These are phyloP conservation scores for Elysia crispata DNA, from an alignment of 2,888 invertebrate species.

Conservation along the genomic window DNA sequence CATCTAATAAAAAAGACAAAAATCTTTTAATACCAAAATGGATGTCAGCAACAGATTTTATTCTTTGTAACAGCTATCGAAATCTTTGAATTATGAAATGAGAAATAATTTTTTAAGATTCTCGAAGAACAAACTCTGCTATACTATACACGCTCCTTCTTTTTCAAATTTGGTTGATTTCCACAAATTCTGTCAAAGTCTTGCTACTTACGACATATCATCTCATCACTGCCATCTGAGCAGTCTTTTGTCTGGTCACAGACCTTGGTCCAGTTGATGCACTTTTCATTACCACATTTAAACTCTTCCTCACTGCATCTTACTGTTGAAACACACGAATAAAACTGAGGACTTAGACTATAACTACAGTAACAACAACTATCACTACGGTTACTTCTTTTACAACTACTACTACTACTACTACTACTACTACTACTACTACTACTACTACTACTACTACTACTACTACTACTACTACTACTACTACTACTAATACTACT, in stretches of 20 bases:
- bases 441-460: slow-evolving; percentile 19
- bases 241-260: slow-evolving; percentile 63
- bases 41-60: too few relatives aligned
- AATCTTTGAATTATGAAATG: too few relatives aligned
- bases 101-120: too few relatives aligned
- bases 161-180: too few relatives aligned
- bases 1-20: too few relatives aligned
- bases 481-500: slow-evolving; percentile 15
- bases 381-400: neutral
- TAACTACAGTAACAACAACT: too few relatives aligned
- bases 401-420: neutral
- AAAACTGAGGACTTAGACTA: neutral
- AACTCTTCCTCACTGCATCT: slow-evolving; percentile 52
- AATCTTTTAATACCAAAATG: too few relatives aligned
- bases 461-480: slow-evolving; percentile 19
- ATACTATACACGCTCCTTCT: too few relatives aligned
- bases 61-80: too few relatives aligned
- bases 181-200: too few relatives aligned
- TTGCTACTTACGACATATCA: slow-evolving; percentile 39
- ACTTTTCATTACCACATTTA: slow-evolving; percentile 59
- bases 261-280: slow-evolving; percentile 56
- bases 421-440: neutral
- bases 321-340: slow-evolving; percentile 7
- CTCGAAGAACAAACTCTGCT: too few relatives aligned
- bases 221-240: slow-evolving; percentile 54